Evolutionary conservation across 2,888 invertebrate species (phyloP), one percentile per base, ranked within the genome.

Genomic region (Caenorhabditis imperialis): DNA sequence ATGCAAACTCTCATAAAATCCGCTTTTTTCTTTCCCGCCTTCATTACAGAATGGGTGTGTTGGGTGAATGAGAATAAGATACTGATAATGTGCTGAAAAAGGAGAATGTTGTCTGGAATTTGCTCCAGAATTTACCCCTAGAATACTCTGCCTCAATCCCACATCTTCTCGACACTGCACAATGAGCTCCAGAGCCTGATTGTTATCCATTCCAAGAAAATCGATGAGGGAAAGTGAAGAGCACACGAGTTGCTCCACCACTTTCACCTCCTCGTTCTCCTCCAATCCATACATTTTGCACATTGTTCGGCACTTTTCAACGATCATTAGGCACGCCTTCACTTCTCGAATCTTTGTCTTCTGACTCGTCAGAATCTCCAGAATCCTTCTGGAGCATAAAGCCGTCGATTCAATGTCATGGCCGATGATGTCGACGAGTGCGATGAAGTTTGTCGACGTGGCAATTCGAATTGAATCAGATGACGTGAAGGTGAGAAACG

Each of bases 141-240:
- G n/a, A n/a, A n/a, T n/a, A n/a, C n/a, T 38, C n/a, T 74, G 74
- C 20, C 74, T 25, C n/a, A 74, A 40, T 45, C 74, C 74, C 55
- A 74, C 47, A 20, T 60, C 51, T 42, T 73, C 58, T 14, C 65
- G 37, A n/a, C 47, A 54, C 25, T 54, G 45, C 1, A 73, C 37
- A 7, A 73, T 30, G 25, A 73, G 40, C 35, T 58, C 65, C 0
- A 65, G 10, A 14, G 48, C 18, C 23, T 65, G 55, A 33, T 65
- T 27, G 25, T 40, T 38, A 3, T 57, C 54, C 22, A 65, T 50
- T 6, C 8, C 20, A 35, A 37, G 23, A 5, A 65, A 65, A 44
- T 65, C 57, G 20, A 65, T 57, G 2, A 65, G 16, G 4, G 65
- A 55, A 1, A 57, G 8, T 3, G 65, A 30, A n/a, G 65, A 57